Conservation (phyloP, 1,140 invertebrate genomes). For the Drosophila orena region DNA sequence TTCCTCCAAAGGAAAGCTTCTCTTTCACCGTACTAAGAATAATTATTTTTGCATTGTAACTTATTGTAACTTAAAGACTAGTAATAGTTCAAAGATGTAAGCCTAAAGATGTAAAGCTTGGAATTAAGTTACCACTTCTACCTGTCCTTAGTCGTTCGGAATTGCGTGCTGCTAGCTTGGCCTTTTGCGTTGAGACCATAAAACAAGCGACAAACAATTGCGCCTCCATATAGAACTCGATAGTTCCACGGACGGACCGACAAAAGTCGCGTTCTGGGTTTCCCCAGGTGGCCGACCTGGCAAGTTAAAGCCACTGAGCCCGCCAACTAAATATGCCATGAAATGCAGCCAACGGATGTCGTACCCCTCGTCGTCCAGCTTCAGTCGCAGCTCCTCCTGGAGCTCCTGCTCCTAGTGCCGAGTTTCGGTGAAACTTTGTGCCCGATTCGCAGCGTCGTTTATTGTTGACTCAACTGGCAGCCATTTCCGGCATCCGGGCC, state of each 20-base stretch:
- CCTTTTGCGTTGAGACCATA: conserved; percentile 28
- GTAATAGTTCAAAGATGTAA: no score
- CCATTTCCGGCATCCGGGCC: conserved; percentile 60
- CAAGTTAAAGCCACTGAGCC: conserved; percentile 75
- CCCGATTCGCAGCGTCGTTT: conserved; percentile 57
- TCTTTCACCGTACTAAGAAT: no score
- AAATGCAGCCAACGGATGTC: conserved; percentile 74
- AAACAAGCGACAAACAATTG: conserved; percentile 51
- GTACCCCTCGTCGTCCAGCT: conserved; percentile 24
- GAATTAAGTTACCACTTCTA: background rate
- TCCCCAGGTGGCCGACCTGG: conserved; percentile 50
- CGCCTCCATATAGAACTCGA: conserved; percentile 21
- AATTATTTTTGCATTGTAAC: no score
- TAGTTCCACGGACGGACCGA: conserved; percentile 28
- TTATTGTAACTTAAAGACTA: no score
- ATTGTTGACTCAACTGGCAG: conserved; percentile 74
- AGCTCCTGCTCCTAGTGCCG: conserved; percentile 5
- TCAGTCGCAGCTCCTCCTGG: conserved; percentile 7
- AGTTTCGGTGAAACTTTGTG: conserved; percentile 54
- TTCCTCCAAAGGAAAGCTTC: background rate
- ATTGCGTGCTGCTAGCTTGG: conserved; percentile 1
- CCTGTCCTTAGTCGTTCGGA: background rate
- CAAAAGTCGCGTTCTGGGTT: conserved; percentile 18
- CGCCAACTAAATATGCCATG: conserved; percentile 66
- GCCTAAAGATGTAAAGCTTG: background rate